A percentile compares a stretch with the other conserved stretches of the same genome.
These are phyloP conservation scores for Pristionchus japonicus DNA, from an alignment of 2,888 invertebrate genomes.

Conservation along the genomic window DNA sequence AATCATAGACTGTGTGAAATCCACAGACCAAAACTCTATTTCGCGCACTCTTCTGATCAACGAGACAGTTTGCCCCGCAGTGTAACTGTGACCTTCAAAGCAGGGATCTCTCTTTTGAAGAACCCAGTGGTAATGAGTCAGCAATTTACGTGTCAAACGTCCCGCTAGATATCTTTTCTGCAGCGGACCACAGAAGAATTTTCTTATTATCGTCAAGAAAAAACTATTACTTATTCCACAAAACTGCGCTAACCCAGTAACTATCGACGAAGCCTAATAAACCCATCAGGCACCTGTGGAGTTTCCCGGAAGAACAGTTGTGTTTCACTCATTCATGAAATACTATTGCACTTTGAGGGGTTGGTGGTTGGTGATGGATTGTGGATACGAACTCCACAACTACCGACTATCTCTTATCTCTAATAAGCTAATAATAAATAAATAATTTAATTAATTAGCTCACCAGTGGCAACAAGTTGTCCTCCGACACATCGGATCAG, in stretches of 20 bases:
- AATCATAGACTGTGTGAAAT: background rate
- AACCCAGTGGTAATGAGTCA: background rate
- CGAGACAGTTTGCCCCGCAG: background rate
- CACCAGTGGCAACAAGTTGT: conserved; percentile 66
- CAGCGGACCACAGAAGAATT: too few species aligned
- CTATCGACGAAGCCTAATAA: too few species aligned
- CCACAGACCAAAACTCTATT: background rate
- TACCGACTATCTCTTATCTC: too few species aligned
- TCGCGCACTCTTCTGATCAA: background rate
- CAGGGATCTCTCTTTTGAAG: background rate
- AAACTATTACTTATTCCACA: too few species aligned
- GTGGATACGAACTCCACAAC: too few species aligned
- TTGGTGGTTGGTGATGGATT: too few species aligned
- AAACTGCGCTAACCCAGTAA: too few species aligned
- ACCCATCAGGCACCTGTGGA: too few species aligned
- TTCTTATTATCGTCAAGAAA: too few species aligned
- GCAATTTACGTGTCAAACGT: background rate
- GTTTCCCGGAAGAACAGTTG: too few species aligned
- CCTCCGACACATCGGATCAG: conserved; percentile 73
- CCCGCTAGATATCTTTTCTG: background rate
- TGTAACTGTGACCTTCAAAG: background rate
- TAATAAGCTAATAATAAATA: background rate
- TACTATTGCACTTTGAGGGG: too few species aligned
- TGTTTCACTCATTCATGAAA: too few species aligned
- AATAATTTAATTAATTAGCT: background rate